Percentiles rank a stretch among this genome's conserved stretches.
These are phyloP conservation scores for Aviceda subcristata DNA, from an alignment of 2,113 vertebrate genomes.

Conservation along the genomic window DNA sequence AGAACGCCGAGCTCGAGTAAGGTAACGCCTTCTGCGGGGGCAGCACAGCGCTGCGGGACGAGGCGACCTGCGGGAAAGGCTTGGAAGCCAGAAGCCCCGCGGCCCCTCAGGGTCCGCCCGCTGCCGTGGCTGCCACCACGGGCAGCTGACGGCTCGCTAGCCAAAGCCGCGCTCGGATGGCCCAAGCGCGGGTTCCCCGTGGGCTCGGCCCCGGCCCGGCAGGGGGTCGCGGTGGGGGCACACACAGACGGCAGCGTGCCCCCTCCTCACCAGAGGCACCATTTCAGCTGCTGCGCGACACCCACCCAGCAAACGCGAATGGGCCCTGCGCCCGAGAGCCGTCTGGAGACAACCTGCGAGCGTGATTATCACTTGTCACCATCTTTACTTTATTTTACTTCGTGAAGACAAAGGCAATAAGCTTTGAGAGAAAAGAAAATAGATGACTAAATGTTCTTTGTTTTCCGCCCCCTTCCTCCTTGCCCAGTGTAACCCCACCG, in stretches of 20 bases:
- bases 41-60: not conserved
- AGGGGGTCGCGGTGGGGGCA: fast-evolving
- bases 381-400: not conserved
- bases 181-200: not conserved
- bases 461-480: not conserved
- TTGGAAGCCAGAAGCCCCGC: not conserved
- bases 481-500: not conserved
- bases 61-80: not conserved
- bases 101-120: fast-evolving
- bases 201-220: not conserved
- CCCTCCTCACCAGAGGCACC: not conserved
- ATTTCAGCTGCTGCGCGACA: fast-evolving
- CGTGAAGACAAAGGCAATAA: not conserved
- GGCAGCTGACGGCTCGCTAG: too few relatives aligned
- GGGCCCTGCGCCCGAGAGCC: not conserved
- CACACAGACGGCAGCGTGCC: fast-evolving
- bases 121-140: fast-evolving
- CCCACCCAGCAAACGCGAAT: not conserved
- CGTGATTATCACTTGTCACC: not conserved
- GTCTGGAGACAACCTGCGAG: not conserved
- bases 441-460: not conserved
- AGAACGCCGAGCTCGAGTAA: not conserved
- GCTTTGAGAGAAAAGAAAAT: not conserved
- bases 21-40: not conserved
- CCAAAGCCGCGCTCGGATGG: fast-evolving